Evolutionary conservation across 2,797 vertebrate species (phyloP), one percentile per base, ranked within the genome.

Genomic region (Emydoidea blandingii): DNA sequence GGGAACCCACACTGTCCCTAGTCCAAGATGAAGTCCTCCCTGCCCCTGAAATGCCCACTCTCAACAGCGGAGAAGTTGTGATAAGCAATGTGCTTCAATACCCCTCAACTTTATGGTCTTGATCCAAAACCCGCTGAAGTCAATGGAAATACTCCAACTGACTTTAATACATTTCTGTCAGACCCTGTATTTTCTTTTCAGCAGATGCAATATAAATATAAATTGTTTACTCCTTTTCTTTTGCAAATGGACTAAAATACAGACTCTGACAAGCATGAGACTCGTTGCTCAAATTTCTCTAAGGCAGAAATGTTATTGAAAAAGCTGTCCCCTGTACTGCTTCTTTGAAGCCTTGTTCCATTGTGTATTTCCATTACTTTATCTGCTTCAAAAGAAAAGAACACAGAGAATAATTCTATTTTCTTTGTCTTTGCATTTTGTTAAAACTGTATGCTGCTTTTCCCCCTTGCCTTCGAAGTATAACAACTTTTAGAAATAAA

Each of bases 401-500:
- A 47, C 8, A 80, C 4, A 82, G 59, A 82, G 59, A 85, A 15
- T 74, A 89, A 31, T 78, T 76, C 1, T 50, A 65, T 79, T 93
- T 91, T 68, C 12, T 78, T 72, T 79, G 15, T 50, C 88, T 53
- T 93, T 16, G 87, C 76, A 27, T 84, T 88, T 87, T 57, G 6
- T 41, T 83, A 88, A 84, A 92, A 72, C 15, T 27, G 9, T 2
- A 14, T 8, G 14, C 1, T 81, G n/a, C 79, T 74, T 79, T 37
- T 31, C 65, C 50, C 41, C 44, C n/a, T 23, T 37, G 31, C n/a
- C 79, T 94, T 50, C 74, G 18, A 95, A 88, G 27, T 34, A 81
- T 88, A 92, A 62, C 41, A 92, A 59, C 41, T 53, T 88, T 49
- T 37, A 78, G 72, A 94, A 94, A 94, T 49, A 92, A 89, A 83